Base-by-base conservation (phyloP, 2,888 invertebrate species). In the Ichneumoninae sp. region DNA sequence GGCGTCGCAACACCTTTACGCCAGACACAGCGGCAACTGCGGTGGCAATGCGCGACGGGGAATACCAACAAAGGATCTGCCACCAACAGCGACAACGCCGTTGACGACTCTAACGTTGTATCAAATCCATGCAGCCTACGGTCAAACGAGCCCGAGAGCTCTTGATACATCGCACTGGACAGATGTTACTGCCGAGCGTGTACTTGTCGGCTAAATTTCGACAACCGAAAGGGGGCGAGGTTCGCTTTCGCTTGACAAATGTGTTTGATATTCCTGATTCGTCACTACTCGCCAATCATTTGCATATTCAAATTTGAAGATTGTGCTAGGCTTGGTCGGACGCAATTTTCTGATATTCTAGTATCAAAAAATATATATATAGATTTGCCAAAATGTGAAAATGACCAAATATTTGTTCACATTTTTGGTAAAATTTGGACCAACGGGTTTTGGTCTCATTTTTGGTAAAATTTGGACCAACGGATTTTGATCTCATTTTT, bases 171-270 rank as follows among this genome's bases (percentile, higher is more conserved):
- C 22, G 40, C 5, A 19, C 19, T 10, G 10, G n/a, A 16, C n/a
- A 36, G 33, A 22, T 65, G 62, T 65, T 19, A 33, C 26, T 13
- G 13, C 10, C 22, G 62, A 30, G 62, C 36, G 7, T 40, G 66
- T 40, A 40, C 50, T 47, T 44, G 62, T 65, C 40, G 44, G 13
- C 16, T 62, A 65, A 66, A 36, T 66, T 76, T 76, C 52, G 76
- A 66, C 76, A 40, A 33, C 33, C 30, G 33, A 62, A 30, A 30
- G 30, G 62, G 62, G 6, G 16, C 62, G 10, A 16, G 33, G 30
- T 16, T 7, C 16, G 16, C 8, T 30, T 13, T 62, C 30, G 6
- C 62, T 26, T n/a, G 30, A 62, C 62, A 62, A 62, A 33, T 33
- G 62, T 16, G 1, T 62, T 30, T 30, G 33, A 33, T 33, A 33